Evolutionary conservation across 1,140 invertebrate species (phyloP).

Genomic region (Luehdorfia chinensis): DNA sequence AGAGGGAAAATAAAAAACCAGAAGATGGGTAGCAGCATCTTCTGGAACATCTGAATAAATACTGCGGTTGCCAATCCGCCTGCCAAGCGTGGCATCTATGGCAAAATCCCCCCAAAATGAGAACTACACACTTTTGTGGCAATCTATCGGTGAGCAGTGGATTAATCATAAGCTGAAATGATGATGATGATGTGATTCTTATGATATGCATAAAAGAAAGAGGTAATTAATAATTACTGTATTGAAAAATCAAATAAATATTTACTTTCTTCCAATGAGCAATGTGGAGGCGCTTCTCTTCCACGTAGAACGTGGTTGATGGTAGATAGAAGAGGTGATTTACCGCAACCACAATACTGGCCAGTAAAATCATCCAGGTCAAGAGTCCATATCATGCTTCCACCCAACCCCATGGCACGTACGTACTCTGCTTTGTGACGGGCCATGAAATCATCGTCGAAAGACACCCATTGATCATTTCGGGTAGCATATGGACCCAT

Average conservation of each 20-base stretch:
- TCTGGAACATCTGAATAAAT: too few relatives aligned
- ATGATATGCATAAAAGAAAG: too few relatives aligned
- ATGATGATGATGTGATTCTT: too few relatives aligned
- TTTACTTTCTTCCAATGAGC: slow-evolving; percentile 59
- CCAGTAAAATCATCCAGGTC: slow-evolving; percentile 86
- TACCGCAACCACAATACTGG: slow-evolving; percentile 84
- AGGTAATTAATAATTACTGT: too few relatives aligned
- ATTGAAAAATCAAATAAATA: neutral
- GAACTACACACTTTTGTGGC: too few relatives aligned
- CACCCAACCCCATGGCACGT: slow-evolving; percentile 85
- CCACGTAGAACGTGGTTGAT: slow-evolving; percentile 78
- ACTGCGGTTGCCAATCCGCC: too few relatives aligned
- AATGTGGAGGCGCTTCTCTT: slow-evolving; percentile 61
- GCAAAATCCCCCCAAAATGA: too few relatives aligned
- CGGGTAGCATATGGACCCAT: slow-evolving; percentile 87
- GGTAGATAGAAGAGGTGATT: slow-evolving; percentile 86
- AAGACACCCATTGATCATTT: slow-evolving; percentile 90
- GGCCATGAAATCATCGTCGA: slow-evolving; percentile 87
- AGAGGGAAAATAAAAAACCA: too few relatives aligned
- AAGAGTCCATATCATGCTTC: slow-evolving; percentile 93
- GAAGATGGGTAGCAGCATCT: too few relatives aligned
- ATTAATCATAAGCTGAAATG: too few relatives aligned
- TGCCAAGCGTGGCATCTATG: too few relatives aligned
- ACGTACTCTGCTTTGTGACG: slow-evolving; percentile 86
- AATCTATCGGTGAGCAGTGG: too few relatives aligned